These are phyloP conservation scores for Volucella inanis DNA, from an alignment of 2,888 invertebrate species.

Conservation along the genomic window DNA sequence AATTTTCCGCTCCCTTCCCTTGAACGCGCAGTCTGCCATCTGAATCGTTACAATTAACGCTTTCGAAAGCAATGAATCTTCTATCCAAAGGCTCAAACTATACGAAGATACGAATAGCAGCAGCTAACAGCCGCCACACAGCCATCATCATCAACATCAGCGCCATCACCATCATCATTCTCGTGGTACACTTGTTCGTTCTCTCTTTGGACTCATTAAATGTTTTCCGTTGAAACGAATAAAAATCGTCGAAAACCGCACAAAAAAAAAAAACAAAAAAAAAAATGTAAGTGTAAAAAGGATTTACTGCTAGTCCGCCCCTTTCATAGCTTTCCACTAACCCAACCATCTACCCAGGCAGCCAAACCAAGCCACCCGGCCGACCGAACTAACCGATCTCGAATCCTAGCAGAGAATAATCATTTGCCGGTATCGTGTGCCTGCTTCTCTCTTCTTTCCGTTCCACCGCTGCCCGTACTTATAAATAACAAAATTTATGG, in stretches of 20 bases:
- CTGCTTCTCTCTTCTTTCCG: conserved; percentile 8
- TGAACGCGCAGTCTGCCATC: conserved; percentile 40
- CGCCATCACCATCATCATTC: conserved; percentile 58
- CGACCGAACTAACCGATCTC: not conserved
- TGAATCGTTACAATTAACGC: conserved; percentile 74
- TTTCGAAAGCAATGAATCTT: conserved; percentile 71
- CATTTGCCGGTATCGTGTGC: conserved; percentile 32
- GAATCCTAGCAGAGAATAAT: conserved; percentile 28
- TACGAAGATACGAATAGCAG: conserved; percentile 36
- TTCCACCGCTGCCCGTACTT: conserved; percentile 22
- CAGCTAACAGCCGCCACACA: conserved; percentile 18
- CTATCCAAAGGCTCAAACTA: conserved; percentile 40
- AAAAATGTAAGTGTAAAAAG: conserved; percentile 56
- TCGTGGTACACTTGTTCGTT: conserved; percentile 27
- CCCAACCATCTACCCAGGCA: not conserved
- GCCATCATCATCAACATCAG: conserved; percentile 32
- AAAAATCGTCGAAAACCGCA: conserved; percentile 66
- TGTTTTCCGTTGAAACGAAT: conserved; percentile 65
- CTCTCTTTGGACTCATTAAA: conserved; percentile 72
- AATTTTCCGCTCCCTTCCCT: conserved; percentile 46
- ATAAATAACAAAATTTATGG: conserved; percentile 73
- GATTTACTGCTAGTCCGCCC: conserved; percentile 16
- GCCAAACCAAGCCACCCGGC: too few relatives aligned
- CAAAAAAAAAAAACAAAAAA: conserved; percentile 27
- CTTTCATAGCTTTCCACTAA: not conserved